Percentiles rank a stretch among this genome's conserved stretches.
Evolutionary conservation across 2,113 vertebrate genomes (phyloP).

Genomic region (Speoplatyrhinus poulsoni): DNA sequence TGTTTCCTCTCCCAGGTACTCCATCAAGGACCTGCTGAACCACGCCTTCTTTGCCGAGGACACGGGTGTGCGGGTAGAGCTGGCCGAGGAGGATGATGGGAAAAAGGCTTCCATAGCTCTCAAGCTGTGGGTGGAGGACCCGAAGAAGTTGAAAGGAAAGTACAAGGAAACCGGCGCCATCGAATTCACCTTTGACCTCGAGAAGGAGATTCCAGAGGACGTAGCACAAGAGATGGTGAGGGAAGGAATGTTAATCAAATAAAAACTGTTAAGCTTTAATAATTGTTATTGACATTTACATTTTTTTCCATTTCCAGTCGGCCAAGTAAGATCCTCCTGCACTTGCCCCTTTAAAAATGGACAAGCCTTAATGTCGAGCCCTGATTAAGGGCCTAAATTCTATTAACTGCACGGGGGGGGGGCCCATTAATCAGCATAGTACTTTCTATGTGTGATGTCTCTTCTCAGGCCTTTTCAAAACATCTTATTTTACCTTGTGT

Average conservation of each 20-base stretch:
- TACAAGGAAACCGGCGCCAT: conserved; percentile 96
- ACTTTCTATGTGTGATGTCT: too few relatives aligned
- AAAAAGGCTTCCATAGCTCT: conserved; percentile 91
- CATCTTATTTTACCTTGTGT: too few relatives aligned
- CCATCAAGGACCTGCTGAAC: conserved; percentile 93
- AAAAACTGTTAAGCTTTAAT: too few relatives aligned
- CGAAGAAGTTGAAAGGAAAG: conserved; percentile 96
- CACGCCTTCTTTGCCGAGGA: conserved; percentile 96
- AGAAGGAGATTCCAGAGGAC: conserved; percentile 90
- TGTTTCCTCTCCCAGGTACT: conserved; percentile 77
- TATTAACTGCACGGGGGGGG: too few relatives aligned
- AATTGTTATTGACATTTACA: too few relatives aligned
- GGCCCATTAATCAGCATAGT: too few relatives aligned
- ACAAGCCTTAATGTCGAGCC: too few relatives aligned
- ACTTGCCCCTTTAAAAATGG: too few relatives aligned
- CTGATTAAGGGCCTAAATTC: too few relatives aligned
- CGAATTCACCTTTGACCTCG: conserved; percentile 92
- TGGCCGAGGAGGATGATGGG: conserved; percentile 93
- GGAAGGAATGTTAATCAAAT: conserved; percentile 7
- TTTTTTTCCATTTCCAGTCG: too few relatives aligned
- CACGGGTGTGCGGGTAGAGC: conserved; percentile 93
- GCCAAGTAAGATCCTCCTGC: too few relatives aligned
- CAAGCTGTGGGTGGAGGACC: conserved; percentile 94
- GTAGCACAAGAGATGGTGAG: conserved; percentile 96
- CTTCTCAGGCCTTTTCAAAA: too few relatives aligned